Evolutionary conservation across 2,113 vertebrate species (phyloP).

Genomic region (Campylomormyrus tamandua): DNA sequence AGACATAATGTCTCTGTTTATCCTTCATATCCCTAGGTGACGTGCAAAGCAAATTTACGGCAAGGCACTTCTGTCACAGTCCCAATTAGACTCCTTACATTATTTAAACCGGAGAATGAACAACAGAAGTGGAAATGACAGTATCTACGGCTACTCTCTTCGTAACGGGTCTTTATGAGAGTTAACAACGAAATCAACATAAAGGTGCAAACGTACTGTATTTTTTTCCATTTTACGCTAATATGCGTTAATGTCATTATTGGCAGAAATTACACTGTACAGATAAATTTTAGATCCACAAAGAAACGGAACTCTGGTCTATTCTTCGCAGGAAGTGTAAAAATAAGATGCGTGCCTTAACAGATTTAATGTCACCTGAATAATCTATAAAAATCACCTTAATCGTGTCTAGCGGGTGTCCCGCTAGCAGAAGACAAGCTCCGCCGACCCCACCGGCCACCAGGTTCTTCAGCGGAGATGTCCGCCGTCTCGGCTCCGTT

Average conservation of each 20-base stretch:
- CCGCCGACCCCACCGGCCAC: conserved; percentile 55
- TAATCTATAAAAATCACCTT: conserved; percentile 48
- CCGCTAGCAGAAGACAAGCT: conserved; percentile 57
- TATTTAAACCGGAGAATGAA: neutral
- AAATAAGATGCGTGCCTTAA: neutral
- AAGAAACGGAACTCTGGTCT: neutral
- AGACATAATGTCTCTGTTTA: neutral
- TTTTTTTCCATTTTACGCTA: neutral
- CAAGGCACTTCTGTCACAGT: neutral
- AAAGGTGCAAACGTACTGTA: neutral
- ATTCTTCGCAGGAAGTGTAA: neutral
- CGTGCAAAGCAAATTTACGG: neutral
- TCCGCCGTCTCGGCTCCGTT: conserved; percentile 5
- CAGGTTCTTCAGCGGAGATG: conserved; percentile 62
- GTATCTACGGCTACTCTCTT: neutral
- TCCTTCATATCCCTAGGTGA: neutral
- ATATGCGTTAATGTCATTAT: neutral
- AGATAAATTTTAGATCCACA: neutral
- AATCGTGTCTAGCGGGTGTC: conserved; percentile 68
- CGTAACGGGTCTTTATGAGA: neutral
- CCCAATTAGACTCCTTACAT: neutral
- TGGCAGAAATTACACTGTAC: neutral
- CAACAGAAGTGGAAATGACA: neutral
- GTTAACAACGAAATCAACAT: neutral
- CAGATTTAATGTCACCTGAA: neutral